These are phyloP conservation scores for Rhodeus uyekii DNA, from an alignment of 2,797 vertebrate species.

Conservation along the genomic window DNA sequence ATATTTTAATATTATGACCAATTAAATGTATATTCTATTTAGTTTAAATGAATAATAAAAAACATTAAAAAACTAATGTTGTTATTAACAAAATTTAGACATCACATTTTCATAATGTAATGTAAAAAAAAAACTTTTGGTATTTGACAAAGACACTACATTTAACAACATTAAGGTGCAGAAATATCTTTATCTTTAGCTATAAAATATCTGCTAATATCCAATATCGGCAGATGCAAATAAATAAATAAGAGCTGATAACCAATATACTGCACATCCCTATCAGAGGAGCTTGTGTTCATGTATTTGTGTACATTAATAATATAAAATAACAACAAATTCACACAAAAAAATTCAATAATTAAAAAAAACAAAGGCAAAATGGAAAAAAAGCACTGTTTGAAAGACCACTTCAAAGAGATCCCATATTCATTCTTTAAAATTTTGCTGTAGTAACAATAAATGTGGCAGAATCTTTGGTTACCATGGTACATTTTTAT, in stretches of 20 bases:
- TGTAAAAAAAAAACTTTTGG: background rate
- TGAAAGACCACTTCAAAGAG: background rate
- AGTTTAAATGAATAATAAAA: background rate
- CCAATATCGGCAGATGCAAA: background rate
- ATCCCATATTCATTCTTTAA: background rate
- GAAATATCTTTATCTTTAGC: too few relatives aligned
- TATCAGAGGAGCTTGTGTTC: background rate
- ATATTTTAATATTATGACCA: background rate
- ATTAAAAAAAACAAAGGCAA: too few relatives aligned
- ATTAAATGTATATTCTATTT: background rate
- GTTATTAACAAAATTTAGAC: background rate
- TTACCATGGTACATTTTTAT: slow-evolving; percentile 13
- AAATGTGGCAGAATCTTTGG: background rate
- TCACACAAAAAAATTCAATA: too few relatives aligned
- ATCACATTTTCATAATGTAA: background rate
- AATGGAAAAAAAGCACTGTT: too few relatives aligned
- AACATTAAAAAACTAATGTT: too few relatives aligned
- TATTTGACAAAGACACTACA: background rate
- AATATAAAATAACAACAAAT: too few relatives aligned
- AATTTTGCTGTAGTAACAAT: background rate
- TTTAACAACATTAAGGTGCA: background rate
- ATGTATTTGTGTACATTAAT: background rate
- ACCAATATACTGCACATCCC: background rate
- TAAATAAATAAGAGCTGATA: background rate
- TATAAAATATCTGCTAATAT: background rate